phyloP scores from a whole-genome alignment of 2,888 invertebrate genomes.

The Odontocolon sp. region DNA sequence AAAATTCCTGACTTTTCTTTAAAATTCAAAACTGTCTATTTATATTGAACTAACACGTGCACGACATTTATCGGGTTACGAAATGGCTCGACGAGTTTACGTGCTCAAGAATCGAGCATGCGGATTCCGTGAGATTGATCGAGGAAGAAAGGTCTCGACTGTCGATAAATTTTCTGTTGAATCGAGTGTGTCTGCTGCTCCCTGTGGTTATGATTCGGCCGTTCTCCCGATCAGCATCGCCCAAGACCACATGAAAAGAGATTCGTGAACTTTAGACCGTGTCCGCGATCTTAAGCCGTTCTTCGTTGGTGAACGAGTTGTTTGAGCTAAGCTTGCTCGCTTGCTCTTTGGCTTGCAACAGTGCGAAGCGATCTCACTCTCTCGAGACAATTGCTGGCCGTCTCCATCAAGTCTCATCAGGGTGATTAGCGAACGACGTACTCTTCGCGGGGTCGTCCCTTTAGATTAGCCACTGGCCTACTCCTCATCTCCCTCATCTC shows the following conservation, averaged over 20 bases:
- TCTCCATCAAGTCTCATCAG: slow-evolving; percentile 66
- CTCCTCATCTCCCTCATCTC: slow-evolving; percentile 50
- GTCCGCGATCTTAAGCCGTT: neutral
- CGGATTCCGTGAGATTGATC: slow-evolving; percentile 13
- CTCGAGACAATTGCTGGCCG: slow-evolving; percentile 67
- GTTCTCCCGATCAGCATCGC: slow-evolving; percentile 8
- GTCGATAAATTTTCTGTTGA: slow-evolving; percentile 26
- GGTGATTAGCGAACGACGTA: slow-evolving; percentile 65
- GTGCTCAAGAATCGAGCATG: neutral
- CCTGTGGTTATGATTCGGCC: neutral
- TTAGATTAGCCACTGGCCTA: slow-evolving; percentile 65
- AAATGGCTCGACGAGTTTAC: too few species aligned
- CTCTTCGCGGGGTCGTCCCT: slow-evolving; percentile 67
- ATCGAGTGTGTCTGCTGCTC: neutral
- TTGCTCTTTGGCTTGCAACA: slow-evolving; percentile 51
- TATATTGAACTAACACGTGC: too few species aligned
- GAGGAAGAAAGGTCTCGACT: neutral
- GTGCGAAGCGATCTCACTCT: slow-evolving; percentile 74
- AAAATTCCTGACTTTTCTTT: too few species aligned
- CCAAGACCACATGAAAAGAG: slow-evolving; percentile 46
- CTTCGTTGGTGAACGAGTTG: neutral
- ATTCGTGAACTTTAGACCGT: slow-evolving; percentile 59
- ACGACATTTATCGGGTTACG: too few species aligned
- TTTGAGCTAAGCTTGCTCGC: neutral
- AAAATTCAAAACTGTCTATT: too few species aligned